Evolutionary conservation across 1,140 invertebrate species (phyloP), one percentile per base, ranked within the genome.

Genomic region (Protaetia brevitarsis): DNA sequence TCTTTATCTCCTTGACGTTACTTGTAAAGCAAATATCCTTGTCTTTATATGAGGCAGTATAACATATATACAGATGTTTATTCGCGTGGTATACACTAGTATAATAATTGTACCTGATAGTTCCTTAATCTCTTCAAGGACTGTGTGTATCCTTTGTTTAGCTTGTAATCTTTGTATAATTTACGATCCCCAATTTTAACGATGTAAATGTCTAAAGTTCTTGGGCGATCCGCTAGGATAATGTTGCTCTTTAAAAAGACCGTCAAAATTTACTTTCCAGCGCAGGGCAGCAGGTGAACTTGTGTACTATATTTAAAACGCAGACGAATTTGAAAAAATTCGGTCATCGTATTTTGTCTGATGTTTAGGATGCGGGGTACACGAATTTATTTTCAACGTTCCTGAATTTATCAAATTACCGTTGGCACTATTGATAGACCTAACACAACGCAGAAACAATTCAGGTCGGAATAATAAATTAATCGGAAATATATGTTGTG

Each of bases 331-430:
- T 23, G 41, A 51, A 51, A n/a, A 51, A 51, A 51, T 51, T 51
- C 41, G 41, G 41, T 51, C 41, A 51, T 19, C 41, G 41, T 51
- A 51, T 51, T 51, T 51, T 51, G 26, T 51, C 41, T 51, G 41
- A 19, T 51, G 41, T 51, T 51, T 51, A 19, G 19, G 41, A 51
- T 51, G 26, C 26, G 26, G 26, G 26, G 11, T 51, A n/a, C n/a
- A 19, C 21, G 19, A 51, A 16, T 51, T 51, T 51, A 51, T 51
- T 51, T 51, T 51, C 13, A 51, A 51, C 41, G 21, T 51, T 23
- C 41, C 41, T 19, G 41, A 51, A 51, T 19, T 51, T 51, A 51
- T 51, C 41, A 51, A 51, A 51, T 51, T 51, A 51, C 41, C 26
- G 41, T 51, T 51, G 0, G 26, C 10, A 51, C 41, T 51, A 51